These are phyloP conservation scores for Drosophila nigromelanica DNA, from an alignment of 1,140 invertebrate genomes.

Conservation along the genomic window DNA sequence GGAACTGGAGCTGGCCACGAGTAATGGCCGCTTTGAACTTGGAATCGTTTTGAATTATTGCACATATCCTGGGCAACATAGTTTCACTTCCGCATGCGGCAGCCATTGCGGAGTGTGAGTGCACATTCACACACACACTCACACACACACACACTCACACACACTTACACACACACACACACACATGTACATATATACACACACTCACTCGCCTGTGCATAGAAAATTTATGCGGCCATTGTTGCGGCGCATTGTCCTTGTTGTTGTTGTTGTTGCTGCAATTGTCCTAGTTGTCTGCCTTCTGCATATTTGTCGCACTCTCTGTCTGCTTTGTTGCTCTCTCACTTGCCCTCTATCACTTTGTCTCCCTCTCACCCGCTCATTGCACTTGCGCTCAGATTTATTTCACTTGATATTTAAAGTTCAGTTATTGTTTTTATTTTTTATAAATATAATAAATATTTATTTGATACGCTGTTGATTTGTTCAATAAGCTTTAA, in stretches of 20 bases:
- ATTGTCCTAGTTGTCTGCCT: slow-evolving; percentile 78
- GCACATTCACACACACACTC: slow-evolving; percentile 14
- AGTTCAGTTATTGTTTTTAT: slow-evolving; percentile 27
- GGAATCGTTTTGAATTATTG: slow-evolving; percentile 83
- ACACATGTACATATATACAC: slow-evolving; percentile 23
- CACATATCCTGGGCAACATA: slow-evolving; percentile 79
- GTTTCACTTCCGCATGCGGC: slow-evolving; percentile 80
- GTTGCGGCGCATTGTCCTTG: slow-evolving; percentile 73
- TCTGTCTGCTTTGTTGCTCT: slow-evolving; percentile 49
- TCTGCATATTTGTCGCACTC: slow-evolving; percentile 76
- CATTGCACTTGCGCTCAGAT: slow-evolving; percentile 55
- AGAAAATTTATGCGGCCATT: slow-evolving; percentile 82
- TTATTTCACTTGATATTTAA: slow-evolving; percentile 32
- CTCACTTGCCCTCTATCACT: slow-evolving; percentile 17
- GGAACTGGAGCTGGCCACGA: slow-evolving; percentile 48
- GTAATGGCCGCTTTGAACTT: slow-evolving; percentile 83
- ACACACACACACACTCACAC: slow-evolving; percentile 23
- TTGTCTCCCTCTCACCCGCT: slow-evolving; percentile 11
- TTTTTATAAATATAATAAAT: slow-evolving; percentile 53
- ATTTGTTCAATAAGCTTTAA: slow-evolving; percentile 57
- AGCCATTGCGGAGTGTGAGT: slow-evolving; percentile 52
- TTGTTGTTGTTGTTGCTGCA: slow-evolving; percentile 61
- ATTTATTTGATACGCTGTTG: slow-evolving; percentile 43
- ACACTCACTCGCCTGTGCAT: slow-evolving; percentile 46
- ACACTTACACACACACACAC: slow-evolving; percentile 26